Conservation (phyloP, 2,113 vertebrate genomes). For the Pongo pygmaeus region DNA sequence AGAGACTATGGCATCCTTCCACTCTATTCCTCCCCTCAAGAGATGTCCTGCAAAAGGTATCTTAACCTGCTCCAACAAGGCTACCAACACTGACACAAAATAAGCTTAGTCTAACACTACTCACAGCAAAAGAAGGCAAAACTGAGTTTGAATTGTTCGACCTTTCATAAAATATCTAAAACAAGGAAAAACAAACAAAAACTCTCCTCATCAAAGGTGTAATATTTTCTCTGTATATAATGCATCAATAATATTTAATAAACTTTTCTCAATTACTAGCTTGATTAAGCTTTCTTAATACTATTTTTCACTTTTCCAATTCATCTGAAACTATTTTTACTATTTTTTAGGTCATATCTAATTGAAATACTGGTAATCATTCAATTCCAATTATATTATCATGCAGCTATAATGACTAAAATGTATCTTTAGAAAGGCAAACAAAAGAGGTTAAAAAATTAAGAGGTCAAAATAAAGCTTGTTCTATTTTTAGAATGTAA, state of each 20-base stretch:
- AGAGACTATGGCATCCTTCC: not conserved
- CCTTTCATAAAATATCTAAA: not conserved
- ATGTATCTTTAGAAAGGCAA: not conserved
- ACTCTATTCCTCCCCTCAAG: not conserved
- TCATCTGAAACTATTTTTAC: not conserved
- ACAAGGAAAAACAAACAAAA: not conserved
- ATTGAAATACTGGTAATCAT: not conserved
- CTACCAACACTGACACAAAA: not conserved
- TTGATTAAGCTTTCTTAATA: not conserved
- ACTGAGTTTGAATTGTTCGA: not conserved
- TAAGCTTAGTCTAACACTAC: not conserved
- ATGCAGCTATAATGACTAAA: not conserved
- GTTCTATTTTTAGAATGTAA: not conserved
- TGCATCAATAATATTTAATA: not conserved
- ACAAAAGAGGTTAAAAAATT: not conserved
- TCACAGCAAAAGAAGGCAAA: not conserved
- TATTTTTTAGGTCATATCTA: not conserved
- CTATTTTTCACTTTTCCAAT: not conserved
- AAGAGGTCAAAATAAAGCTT: not conserved
- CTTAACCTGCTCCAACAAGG: not conserved
- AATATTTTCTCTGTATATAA: not conserved
- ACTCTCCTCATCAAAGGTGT: not conserved
- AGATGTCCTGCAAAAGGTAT: not conserved
- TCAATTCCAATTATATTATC: not conserved
- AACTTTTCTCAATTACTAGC: constrained; percentile 22